A percentile compares a stretch with the other conserved stretches of the same genome.
Conservation (phyloP, 2,888 invertebrate genomes). For the Drosophila lutescens region DNA sequence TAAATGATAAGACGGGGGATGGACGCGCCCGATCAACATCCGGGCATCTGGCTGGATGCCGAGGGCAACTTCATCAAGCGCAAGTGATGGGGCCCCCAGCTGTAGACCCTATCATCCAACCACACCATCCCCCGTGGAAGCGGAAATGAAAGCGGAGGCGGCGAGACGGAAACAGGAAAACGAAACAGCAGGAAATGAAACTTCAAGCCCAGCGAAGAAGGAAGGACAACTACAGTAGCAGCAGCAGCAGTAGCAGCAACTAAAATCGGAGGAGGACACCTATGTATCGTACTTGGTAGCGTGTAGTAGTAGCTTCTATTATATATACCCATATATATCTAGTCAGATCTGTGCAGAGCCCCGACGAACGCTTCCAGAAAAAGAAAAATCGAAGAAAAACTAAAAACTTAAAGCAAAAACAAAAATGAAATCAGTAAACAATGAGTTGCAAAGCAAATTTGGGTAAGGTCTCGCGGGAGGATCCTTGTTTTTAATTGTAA, state of each 20-base stretch:
- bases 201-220: constrained; percentile 74
- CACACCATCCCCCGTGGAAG: constrained; percentile 42
- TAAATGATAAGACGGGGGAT: constrained; percentile 84
- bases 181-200: constrained; percentile 45
- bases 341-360: constrained; percentile 74
- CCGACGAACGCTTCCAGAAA: constrained; percentile 45
- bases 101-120: constrained; percentile 25
- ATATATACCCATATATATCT: constrained; percentile 69
- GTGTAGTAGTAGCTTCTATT: constrained; percentile 54
- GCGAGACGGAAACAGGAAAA: constrained; percentile 15
- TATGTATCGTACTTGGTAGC: constrained; percentile 52
- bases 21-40: constrained; percentile 68
- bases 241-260: constrained; percentile 29
- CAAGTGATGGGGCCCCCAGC: constrained; percentile 44
- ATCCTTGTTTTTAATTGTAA: constrained; percentile 49
- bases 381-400: constrained; percentile 27
- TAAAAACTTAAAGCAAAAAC: neutral
- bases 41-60: constrained; percentile 79
- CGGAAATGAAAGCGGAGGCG: neutral
- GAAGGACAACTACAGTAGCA: constrained; percentile 17
- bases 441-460: constrained; percentile 75
- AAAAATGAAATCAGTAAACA: constrained; percentile 11
- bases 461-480: constrained; percentile 34
- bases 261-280: constrained; percentile 49
- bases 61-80: constrained; percentile 82